Evolutionary conservation across 2,113 vertebrate genomes (phyloP).

Genomic region (Triplophysa dalaica): DNA sequence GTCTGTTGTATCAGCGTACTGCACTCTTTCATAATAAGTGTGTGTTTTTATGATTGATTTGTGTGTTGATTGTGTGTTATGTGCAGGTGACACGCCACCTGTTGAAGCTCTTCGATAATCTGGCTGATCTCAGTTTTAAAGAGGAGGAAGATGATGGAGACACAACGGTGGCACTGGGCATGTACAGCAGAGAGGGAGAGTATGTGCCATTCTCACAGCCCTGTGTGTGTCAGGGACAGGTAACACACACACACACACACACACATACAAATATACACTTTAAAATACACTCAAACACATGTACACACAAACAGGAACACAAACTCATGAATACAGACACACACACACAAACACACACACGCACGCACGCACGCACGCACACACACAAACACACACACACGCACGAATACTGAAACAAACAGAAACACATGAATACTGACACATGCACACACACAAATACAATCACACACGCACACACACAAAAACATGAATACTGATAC

Average conservation of each 20-base stretch:
- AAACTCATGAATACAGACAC: no score
- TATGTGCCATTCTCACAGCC: constrained; percentile 70
- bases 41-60: background rate
- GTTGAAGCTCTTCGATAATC: constrained; percentile 76
- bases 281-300: no score
- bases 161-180: constrained; percentile 63
- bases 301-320: no score
- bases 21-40: background rate
- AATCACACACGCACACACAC: no score
- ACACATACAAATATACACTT: background rate
- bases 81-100: constrained; percentile 75
- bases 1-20: background rate
- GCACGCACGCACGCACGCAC: no score
- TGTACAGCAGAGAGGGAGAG: constrained; percentile 77
- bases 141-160: constrained; percentile 52
- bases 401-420: no score
- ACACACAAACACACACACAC: no score
- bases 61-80: constrained; percentile 16
- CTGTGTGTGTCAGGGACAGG: constrained; percentile 71
- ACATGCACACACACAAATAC: no score
- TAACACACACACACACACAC: constrained; percentile 51
- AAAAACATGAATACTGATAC: no score
- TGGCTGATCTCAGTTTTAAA: constrained; percentile 76
- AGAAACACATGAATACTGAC: no score
- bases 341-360: no score